Evolutionary conservation across 2,797 vertebrate genomes (phyloP).

Genomic region (Smutsia gigantea): DNA sequence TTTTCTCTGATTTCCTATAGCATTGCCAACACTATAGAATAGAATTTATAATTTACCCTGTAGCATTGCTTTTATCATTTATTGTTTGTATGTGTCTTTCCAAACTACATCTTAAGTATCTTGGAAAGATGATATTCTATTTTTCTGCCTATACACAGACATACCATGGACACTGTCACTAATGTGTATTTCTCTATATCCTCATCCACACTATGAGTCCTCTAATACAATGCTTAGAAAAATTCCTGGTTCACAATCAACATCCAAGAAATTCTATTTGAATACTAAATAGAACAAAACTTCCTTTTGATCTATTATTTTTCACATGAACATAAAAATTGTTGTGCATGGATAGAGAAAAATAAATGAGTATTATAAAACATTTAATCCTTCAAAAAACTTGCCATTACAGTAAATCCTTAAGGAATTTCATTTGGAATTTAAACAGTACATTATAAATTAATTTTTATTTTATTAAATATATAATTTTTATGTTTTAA

Average conservation of each 20-base stretch:
- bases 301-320: constrained; percentile 34
- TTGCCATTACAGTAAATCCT: constrained; percentile 49
- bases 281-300: constrained; percentile 44
- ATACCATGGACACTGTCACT: background rate
- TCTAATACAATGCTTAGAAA: background rate
- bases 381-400: constrained; percentile 46
- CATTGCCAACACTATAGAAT: background rate
- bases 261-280: constrained; percentile 14
- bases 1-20: background rate
- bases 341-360: background rate
- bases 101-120: background rate
- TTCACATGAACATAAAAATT: background rate
- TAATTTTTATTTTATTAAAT: constrained; percentile 40
- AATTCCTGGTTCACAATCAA: background rate
- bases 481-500: constrained; percentile 53
- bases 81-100: background rate
- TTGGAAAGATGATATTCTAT: background rate
- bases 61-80: background rate
- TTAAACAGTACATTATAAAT: constrained; percentile 16
- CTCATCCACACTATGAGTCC: background rate
- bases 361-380: constrained; percentile 26
- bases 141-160: background rate
- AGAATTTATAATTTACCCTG: background rate
- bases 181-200: background rate
- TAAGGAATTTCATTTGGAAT: constrained; percentile 14